phyloP scores from a whole-genome alignment of 2,888 invertebrate genomes.

The Choristoneura rosaceana region DNA sequence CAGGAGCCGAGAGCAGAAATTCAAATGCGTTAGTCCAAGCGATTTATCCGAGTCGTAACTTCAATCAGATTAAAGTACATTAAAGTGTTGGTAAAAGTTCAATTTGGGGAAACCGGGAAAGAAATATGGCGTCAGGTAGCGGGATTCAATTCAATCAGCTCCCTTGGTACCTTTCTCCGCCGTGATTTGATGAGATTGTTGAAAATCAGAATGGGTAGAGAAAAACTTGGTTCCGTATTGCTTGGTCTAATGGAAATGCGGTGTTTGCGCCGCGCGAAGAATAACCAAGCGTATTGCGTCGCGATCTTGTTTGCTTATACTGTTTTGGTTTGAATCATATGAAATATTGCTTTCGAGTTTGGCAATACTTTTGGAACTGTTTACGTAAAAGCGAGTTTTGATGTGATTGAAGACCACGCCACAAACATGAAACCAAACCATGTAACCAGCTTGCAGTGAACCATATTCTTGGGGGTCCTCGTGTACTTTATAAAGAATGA shows the following conservation, averaged over 20 bases:
- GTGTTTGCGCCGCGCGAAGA: slow-evolving; percentile 55
- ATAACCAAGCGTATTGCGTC: slow-evolving; percentile 33
- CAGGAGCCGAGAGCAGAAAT: slow-evolving; percentile 33
- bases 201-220: slow-evolving; percentile 74
- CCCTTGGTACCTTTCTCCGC: slow-evolving; percentile 73
- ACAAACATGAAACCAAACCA: no score
- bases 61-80: slow-evolving; percentile 84
- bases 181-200: slow-evolving; percentile 84
- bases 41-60: slow-evolving; percentile 79
- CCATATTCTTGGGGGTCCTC: no score
- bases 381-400: background rate
- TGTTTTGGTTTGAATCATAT: slow-evolving; percentile 13
- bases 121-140: slow-evolving; percentile 80
- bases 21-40: slow-evolving; percentile 45
- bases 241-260: slow-evolving; percentile 69
- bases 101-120: slow-evolving; percentile 79
- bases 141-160: slow-evolving; percentile 83
- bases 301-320: slow-evolving; percentile 38
- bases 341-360: slow-evolving; percentile 10
- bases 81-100: slow-evolving; percentile 81
- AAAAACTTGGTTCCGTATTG: slow-evolving; percentile 63
- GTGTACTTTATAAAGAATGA: no score
- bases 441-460: background rate
- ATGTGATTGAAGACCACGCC: background rate
- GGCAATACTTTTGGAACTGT: slow-evolving; percentile 11